A percentile compares a stretch with the other conserved stretches of the same genome.
Evolutionary conservation across 1,140 invertebrate genomes (phyloP).

Genomic region (Pogonus chalceus): DNA sequence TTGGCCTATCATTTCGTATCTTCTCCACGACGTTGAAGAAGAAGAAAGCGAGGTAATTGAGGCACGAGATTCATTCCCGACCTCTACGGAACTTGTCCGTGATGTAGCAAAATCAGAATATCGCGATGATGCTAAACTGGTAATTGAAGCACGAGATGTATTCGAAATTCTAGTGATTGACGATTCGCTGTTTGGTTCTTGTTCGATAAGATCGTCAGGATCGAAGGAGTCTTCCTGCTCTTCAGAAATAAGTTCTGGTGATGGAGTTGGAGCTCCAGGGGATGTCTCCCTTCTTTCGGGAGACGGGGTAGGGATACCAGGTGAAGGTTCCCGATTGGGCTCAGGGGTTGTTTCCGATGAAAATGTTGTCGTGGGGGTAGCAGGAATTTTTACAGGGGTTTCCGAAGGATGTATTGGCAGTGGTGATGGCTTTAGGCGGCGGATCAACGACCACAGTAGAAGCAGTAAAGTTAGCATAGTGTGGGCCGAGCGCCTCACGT

Average conservation of each 20-base stretch:
- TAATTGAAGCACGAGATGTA: conserved; percentile 18
- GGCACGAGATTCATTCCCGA: conserved; percentile 29
- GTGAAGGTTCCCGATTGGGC: neutral
- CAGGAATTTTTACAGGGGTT: neutral
- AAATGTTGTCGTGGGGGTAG: neutral
- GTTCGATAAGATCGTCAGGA: neutral
- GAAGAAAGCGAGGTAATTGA: conserved; percentile 33
- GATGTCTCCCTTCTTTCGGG: neutral
- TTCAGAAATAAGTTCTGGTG: conserved; percentile 10
- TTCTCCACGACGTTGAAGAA: conserved; percentile 29
- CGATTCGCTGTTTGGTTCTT: conserved; percentile 22
- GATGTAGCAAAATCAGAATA: conserved; percentile 27
- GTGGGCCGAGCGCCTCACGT: conserved; percentile 1
- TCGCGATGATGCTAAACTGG: conserved; percentile 15
- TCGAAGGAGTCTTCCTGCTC: neutral
- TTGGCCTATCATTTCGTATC: conserved; percentile 35
- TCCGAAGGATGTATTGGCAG: neutral
- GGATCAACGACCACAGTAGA: conserved; percentile 36
- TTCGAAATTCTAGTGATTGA: conserved; percentile 25
- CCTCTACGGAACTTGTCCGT: conserved; percentile 32
- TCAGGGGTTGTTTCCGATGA: conserved; percentile 2
- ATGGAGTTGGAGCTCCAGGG: conserved; percentile 13
- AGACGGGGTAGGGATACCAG: neutral
- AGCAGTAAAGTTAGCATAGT: conserved; percentile 38
- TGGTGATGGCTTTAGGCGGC: conserved; percentile 23